phyloP scores from a whole-genome alignment of 2,888 invertebrate species.

The Octodonta nipae region DNA sequence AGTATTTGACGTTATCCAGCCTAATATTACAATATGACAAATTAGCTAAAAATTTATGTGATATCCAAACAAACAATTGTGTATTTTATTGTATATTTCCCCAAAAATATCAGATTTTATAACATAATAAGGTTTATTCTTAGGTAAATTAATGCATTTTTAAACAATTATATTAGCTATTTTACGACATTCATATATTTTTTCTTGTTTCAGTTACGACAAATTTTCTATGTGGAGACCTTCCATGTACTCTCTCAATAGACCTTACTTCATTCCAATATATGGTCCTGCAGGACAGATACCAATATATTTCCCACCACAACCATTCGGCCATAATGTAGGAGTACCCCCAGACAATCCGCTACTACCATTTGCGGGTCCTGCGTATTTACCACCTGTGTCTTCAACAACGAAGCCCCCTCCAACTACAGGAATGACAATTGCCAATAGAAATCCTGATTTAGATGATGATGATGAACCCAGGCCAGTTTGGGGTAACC shows the following conservation, averaged over 20 bases:
- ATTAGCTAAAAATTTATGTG: no score
- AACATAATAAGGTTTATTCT: no score
- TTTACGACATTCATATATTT: no score
- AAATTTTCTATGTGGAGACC: slow-evolving; percentile 23
- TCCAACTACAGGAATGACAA: neutral
- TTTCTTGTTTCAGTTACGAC: no score
- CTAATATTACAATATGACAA: no score
- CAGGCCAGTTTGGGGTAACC: slow-evolving; percentile 25
- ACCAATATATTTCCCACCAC: slow-evolving; percentile 30
- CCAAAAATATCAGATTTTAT: no score
- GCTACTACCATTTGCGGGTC: slow-evolving; percentile 14
- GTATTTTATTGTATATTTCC: no score
- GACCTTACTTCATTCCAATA: slow-evolving; percentile 32
- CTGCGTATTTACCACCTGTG: slow-evolving; percentile 1
- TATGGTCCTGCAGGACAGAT: slow-evolving; percentile 23
- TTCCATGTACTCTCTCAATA: slow-evolving; percentile 20
- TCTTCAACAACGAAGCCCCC: neutral
- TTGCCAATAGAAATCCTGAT: slow-evolving; percentile 12
- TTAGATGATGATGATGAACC: slow-evolving; percentile 22
- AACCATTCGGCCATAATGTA: slow-evolving; percentile 21
- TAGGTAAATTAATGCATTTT: no score
- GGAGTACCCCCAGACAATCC: slow-evolving; percentile 24
- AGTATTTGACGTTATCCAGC: no score
- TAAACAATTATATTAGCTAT: no score
- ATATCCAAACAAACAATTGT: no score